phyloP scores from a whole-genome alignment of 2,797 vertebrate genomes.

The Bovichtus variegatus region DNA sequence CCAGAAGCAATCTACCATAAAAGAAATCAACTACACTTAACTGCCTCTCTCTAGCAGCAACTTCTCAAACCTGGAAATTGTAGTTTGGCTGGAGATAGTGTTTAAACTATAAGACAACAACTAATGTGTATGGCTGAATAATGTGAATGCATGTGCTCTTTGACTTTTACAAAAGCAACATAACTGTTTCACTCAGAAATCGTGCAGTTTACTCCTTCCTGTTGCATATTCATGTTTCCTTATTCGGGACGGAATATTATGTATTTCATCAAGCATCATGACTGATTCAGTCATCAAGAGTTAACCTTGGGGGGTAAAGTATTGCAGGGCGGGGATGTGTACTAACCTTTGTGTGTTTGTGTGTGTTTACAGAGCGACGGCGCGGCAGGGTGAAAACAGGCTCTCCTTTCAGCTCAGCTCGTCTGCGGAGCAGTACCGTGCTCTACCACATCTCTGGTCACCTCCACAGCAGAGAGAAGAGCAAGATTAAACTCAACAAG shows the following conservation, averaged over 20 bases:
- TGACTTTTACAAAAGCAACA: conserved; percentile 36
- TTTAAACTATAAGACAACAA: conserved; percentile 44
- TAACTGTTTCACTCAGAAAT: conserved; percentile 24
- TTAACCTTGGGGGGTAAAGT: conserved; percentile 62
- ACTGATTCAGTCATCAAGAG: conserved; percentile 64
- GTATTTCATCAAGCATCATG: conserved; percentile 70
- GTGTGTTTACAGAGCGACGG: conserved; percentile 87
- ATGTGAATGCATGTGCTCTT: conserved; percentile 17
- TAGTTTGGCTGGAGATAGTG: conserved; percentile 24
- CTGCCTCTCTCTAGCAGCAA: conserved; percentile 18
- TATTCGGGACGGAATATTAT: conserved; percentile 56
- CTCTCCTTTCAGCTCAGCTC: conserved; percentile 90
- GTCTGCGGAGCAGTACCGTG: conserved; percentile 92
- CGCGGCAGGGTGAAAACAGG: conserved; percentile 91
- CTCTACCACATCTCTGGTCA: conserved; percentile 99
- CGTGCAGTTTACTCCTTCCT: conserved; percentile 33
- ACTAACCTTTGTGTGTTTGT: conserved; percentile 27
- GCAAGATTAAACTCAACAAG: conserved; percentile 98
- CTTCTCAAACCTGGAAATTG: conserved; percentile 48
- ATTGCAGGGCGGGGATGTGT: conserved; percentile 39
- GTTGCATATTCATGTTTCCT: conserved; percentile 67
- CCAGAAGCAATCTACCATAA: conserved; percentile 24
- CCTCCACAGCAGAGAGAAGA: conserved; percentile 95
- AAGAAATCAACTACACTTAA: conserved; percentile 45
- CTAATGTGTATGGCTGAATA: conserved; percentile 25